Percentiles rank a stretch among this genome's conserved stretches.
phyloP scores from a whole-genome alignment of 2,797 vertebrate species.

The Microctenopoma lineatum region DNA sequence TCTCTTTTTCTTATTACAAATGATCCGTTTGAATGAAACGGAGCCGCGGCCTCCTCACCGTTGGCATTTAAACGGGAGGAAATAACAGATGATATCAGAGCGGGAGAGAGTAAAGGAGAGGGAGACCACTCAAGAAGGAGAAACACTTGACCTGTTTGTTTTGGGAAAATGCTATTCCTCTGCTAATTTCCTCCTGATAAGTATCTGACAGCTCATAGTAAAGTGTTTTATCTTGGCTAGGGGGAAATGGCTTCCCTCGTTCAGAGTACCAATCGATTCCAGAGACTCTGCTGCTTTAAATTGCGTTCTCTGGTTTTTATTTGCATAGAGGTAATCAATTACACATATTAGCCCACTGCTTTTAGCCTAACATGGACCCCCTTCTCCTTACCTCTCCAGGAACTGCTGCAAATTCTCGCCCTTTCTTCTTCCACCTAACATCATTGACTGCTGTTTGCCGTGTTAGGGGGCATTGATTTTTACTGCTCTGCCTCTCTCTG shows the following conservation, averaged over 20 bases:
- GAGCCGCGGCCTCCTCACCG: constrained; percentile 56
- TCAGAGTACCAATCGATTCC: constrained; percentile 75
- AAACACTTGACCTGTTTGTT: constrained; percentile 83
- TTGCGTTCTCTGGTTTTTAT: constrained; percentile 72
- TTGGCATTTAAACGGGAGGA: constrained; percentile 76
- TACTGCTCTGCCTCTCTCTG: constrained; percentile 76
- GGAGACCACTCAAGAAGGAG: constrained; percentile 57
- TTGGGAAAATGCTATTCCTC: constrained; percentile 78
- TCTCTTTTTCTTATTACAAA: constrained; percentile 55
- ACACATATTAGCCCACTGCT: constrained; percentile 64
- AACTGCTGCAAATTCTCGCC: constrained; percentile 74
- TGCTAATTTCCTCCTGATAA: constrained; percentile 86
- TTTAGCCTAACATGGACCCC: constrained; percentile 52
- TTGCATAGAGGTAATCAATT: constrained; percentile 83
- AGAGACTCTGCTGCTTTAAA: constrained; percentile 73
- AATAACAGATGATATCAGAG: constrained; percentile 75
- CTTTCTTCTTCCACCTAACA: constrained; percentile 79
- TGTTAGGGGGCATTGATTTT: constrained; percentile 91
- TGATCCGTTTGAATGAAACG: constrained; percentile 68
- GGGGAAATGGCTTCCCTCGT: constrained; percentile 79
- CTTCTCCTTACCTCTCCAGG: constrained; percentile 36
- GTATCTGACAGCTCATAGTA: constrained; percentile 82
- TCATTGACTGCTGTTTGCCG: constrained; percentile 90
- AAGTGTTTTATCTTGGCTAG: constrained; percentile 81
- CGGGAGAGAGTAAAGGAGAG: constrained; percentile 36